phyloP scores from a whole-genome alignment of 1,140 invertebrate genomes.

The Colletes gigas region DNA sequence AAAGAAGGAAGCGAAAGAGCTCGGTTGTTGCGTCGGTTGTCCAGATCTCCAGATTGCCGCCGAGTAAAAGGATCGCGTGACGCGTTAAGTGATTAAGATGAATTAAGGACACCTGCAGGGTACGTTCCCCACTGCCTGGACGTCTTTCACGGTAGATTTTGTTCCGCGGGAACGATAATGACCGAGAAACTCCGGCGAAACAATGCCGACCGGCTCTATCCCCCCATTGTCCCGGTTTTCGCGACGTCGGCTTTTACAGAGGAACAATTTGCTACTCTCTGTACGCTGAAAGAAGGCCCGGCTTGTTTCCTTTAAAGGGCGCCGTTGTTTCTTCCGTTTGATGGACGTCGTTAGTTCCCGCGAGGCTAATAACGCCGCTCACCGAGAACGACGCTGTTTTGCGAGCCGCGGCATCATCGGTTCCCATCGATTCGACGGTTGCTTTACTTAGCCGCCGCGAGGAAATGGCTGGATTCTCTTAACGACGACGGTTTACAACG shows the following conservation, averaged over 20 bases:
- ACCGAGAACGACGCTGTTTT: background rate
- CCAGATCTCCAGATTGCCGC: background rate
- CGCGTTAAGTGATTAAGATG: conserved; percentile 43
- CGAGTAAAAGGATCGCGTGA: background rate
- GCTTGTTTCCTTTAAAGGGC: background rate
- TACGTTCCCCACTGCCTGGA: background rate
- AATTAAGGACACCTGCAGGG: conserved; percentile 25
- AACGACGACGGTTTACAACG: background rate
- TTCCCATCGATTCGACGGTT: background rate
- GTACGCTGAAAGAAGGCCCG: conserved; percentile 12
- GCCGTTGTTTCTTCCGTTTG: conserved; percentile 18
- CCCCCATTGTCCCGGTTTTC: conserved; percentile 28
- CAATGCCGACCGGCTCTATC: conserved; percentile 5
- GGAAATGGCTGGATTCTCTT: background rate
- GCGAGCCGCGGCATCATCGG: background rate
- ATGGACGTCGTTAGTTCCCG: background rate
- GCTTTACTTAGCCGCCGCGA: background rate
- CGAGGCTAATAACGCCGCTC: background rate
- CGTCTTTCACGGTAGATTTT: conserved; percentile 29
- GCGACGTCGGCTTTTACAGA: conserved; percentile 30
- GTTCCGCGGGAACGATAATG: conserved; percentile 27
- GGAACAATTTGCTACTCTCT: conserved; percentile 6
- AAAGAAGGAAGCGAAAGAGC: background rate
- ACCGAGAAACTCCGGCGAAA: conserved; percentile 15
- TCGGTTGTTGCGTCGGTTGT: conserved; percentile 1